phyloP scores from a whole-genome alignment of 1,140 invertebrate species.

The Acyrthosiphon pisum region DNA sequence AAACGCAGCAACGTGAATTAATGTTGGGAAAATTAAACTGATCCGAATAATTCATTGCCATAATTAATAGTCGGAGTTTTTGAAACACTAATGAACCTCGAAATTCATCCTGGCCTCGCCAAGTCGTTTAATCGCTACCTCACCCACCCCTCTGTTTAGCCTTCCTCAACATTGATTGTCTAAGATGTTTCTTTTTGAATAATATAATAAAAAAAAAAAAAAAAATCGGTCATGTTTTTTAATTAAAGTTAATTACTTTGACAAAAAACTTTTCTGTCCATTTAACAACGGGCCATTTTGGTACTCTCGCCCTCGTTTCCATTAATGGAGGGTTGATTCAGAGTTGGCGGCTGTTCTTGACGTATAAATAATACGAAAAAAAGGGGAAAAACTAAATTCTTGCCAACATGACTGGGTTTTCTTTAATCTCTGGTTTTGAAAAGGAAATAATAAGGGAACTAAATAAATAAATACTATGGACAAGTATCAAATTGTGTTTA shows the following conservation, averaged over 20 bases:
- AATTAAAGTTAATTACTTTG: conserved; percentile 57
- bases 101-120: conserved; percentile 25
- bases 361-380: conserved; percentile 54
- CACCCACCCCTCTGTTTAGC: neutral
- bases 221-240: conserved; percentile 47
- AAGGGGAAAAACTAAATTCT: conserved; percentile 21
- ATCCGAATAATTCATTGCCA: conserved; percentile 46
- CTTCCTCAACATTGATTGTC: conserved; percentile 51
- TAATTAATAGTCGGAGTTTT: conserved; percentile 49
- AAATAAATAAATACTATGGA: conserved; percentile 35
- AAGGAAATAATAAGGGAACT: conserved; percentile 39
- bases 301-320: neutral
- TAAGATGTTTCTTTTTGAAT: conserved; percentile 49
- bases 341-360: conserved; percentile 46
- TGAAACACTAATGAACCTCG: conserved; percentile 52
- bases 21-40: conserved; percentile 45
- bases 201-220: conserved; percentile 50
- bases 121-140: conserved; percentile 48
- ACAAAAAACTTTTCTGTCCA: conserved; percentile 52
- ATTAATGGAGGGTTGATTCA: conserved; percentile 44
- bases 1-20: conserved; percentile 43
- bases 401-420: conserved; percentile 47
- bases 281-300: conserved; percentile 45
- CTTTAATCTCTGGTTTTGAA: conserved; percentile 51
- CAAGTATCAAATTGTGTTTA: conserved; percentile 22